Evolutionary conservation across 2,797 vertebrate genomes (phyloP), one percentile per base, ranked within the genome.

Genomic region (Sebastes diaconus): DNA sequence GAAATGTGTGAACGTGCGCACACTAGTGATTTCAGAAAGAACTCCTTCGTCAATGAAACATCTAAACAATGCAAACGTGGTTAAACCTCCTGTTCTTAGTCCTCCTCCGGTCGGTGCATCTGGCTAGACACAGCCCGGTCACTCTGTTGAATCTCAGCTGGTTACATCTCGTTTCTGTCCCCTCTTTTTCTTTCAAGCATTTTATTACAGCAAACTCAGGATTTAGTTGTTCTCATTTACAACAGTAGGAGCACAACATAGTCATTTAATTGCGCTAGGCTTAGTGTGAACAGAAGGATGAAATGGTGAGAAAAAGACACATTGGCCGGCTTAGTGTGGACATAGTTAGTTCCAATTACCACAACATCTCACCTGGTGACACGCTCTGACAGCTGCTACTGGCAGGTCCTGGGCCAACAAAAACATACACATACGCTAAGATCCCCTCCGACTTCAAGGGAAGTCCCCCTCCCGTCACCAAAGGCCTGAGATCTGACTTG

Each of bases 341-440:
- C 4, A 18, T 55, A 27, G 8, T 20, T 7, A 20, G 22, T 61
- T 11, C 50, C 13, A 71, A 27, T 69, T 61, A 75, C 57, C 46
- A 34, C 18, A 13, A 55, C 57, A 7, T 77, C 80, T 82, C 82
- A 91, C 85, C 87, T 88, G 70, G 30, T 68, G 71, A 83, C 32
- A 27, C 7, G 27, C 55, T 76, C 65, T 59, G 77, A 87, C 91
- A 92, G 89, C 86, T 93, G 89, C 73, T 74, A 3, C 61, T 14
- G 50, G 50, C 75, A 60, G 29, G n/a, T 78, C 68, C 36, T 22
- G n/a, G 1, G 60, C 32, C 30, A 68, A 46, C 50, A 72, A 70
- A 63, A 30, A 81, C 42, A 46, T 74, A 81, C 42, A 46, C 76
- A 77, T 8, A 66, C 25, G 46, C 78, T 30, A 39, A 68, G 68